Base-by-base conservation (phyloP, 2,888 invertebrate species). In the Ophion slaviceki region DNA sequence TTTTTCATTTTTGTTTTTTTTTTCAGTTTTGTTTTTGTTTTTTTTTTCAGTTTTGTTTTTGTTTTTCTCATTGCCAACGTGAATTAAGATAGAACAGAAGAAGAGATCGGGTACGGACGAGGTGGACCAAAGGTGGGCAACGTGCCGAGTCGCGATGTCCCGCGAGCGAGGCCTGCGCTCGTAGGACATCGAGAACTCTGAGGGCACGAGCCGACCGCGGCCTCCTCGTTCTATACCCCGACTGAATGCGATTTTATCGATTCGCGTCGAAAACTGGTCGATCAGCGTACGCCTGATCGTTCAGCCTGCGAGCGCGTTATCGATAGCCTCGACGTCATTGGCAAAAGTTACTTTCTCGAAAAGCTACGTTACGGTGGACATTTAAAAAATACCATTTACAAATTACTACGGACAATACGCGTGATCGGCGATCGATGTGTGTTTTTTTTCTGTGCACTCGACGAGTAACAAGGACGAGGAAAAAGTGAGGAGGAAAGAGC, bases 141-240 rank as follows among this genome's bases (percentile, higher is more conserved):
- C 84, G 80, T 88, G 89, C 90, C 90, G 89, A 90, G 91, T 89
- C 88, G 87, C 88, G 90, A 92, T 91, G 91, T 90, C 89, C 88
- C 88, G 90, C 90, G 92, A 93, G 91, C 91, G 93, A 94, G 94
- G 94, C 94, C 94, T 94, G 91, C 93, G 91, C 92, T 94, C 92
- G 90, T 91, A 90, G 89, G 88, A 90, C 92, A 92, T 92, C 91
- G 87, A 88, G 86, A 87, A 88, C 87, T 89, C 88, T 89, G 88
- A 81, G 17, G 53, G 78, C 89, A 88, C 92, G 86, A 86, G 87
- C 28, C 91, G 71, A 53, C 68, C 62, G 40, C 59, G 66, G 84
- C 57, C 78, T 78, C 78, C 81, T 81, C 86, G 80, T 57, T 14
- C 64, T 61, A 83, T 81, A 74, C 82, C 77, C 79, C 70, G 66